phyloP scores from a whole-genome alignment of 2,888 invertebrate species.

The Hypena proboscidalis region DNA sequence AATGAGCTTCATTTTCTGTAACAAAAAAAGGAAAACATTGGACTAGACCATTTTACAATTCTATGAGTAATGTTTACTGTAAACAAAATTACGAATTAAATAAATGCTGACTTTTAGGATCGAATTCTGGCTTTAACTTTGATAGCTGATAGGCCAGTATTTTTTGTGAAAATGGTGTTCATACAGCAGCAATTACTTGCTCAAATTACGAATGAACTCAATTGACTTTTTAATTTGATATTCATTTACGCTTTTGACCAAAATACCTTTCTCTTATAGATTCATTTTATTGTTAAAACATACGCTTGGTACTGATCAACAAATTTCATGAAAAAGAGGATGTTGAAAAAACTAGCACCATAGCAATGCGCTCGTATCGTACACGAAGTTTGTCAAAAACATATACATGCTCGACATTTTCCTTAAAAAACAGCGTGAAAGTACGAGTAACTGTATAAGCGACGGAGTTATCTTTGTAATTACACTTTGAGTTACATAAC shows the following conservation, averaged over 20 bases:
- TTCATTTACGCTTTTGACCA: no score
- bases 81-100: background rate
- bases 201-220: conserved; percentile 5
- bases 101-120: conserved; percentile 9
- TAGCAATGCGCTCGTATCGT: no score
- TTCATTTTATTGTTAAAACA: no score
- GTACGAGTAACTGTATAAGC: conserved; percentile 42
- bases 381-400: no score
- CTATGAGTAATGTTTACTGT: background rate
- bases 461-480: conserved; percentile 43
- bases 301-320: no score
- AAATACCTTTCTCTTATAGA: no score
- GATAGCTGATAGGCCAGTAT: conserved; percentile 10
- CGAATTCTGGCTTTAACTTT: conserved; percentile 21
- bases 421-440: conserved; percentile 10
- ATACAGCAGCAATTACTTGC: conserved; percentile 5
- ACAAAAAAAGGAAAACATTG: conserved; percentile 37
- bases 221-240: background rate
- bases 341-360: no score
- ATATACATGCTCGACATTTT: no score
- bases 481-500: conserved; percentile 52
- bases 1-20: conserved; percentile 74
- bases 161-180: conserved; percentile 9
- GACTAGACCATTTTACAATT: background rate
- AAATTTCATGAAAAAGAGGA: no score